phyloP scores from a whole-genome alignment of 2,888 invertebrate genomes.

The Trimorus sp. region DNA sequence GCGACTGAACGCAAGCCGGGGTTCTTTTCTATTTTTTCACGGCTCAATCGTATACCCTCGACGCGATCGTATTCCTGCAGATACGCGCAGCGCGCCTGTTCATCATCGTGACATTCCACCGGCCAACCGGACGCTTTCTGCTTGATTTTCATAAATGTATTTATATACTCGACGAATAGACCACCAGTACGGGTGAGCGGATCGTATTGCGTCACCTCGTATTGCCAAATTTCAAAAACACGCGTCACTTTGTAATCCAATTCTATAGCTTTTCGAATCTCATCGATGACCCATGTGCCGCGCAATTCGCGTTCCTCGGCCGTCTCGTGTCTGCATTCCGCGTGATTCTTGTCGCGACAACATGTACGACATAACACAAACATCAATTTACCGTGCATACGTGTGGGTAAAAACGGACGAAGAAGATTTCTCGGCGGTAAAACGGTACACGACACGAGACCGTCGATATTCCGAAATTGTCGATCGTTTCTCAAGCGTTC shows the following conservation, averaged over 20 bases:
- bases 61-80: constrained; percentile 25
- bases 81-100: no score
- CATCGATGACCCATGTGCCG: background rate
- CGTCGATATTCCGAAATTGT: background rate
- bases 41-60: background rate
- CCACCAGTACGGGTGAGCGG: no score
- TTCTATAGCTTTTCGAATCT: background rate
- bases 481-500: background rate
- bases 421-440: background rate
- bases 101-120: no score
- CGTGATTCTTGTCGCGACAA: background rate
- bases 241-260: constrained; percentile 6
- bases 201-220: no score
- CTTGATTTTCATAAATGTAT: no score
- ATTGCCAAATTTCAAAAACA: no score
- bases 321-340: background rate
- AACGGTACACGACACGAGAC: background rate
- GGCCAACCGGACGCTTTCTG: no score
- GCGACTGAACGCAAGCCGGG: background rate
- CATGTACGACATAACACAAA: background rate
- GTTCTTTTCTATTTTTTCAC: background rate
- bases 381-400: background rate
- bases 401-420: no score
- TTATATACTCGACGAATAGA: no score
- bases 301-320: background rate